Conservation (phyloP, 1,140 invertebrate species). For the Aphaenogaster rudis region DNA sequence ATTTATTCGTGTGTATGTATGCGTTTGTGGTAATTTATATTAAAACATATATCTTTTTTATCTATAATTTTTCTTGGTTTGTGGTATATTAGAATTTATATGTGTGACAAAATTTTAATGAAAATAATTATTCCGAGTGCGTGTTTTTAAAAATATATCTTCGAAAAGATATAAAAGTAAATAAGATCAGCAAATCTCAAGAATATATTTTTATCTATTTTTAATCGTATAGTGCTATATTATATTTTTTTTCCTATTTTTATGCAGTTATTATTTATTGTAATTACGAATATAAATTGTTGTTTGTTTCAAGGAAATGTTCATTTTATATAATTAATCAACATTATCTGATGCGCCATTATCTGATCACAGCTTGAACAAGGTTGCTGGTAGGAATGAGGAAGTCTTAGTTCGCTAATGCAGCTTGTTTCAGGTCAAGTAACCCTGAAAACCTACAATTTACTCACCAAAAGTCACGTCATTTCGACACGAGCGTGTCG, state of each 20-base stretch:
- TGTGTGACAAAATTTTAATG: background rate
- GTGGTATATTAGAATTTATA: background rate
- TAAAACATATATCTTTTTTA: background rate
- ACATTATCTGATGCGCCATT: constrained; percentile 30
- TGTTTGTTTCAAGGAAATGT: background rate
- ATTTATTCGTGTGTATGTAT: background rate
- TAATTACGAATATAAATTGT: constrained; percentile 24
- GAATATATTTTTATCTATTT: background rate
- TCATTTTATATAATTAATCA: constrained; percentile 44
- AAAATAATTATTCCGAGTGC: background rate
- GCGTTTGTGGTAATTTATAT: background rate
- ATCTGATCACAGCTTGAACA: background rate
- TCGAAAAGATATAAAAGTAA: background rate
- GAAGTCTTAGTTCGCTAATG: constrained; percentile 53
- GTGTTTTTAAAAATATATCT: background rate
- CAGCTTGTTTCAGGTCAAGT: constrained; percentile 63
- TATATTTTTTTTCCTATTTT: background rate
- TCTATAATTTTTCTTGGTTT: background rate
- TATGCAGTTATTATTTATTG: background rate
- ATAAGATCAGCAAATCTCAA: background rate
- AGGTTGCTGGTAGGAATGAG: constrained; percentile 36
- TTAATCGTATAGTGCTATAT: background rate
- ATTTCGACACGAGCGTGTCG: constrained; percentile 53
- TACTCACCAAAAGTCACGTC: constrained; percentile 55
- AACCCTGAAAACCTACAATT: constrained; percentile 63